Percentiles rank a stretch among this genome's conserved stretches.
phyloP scores from a whole-genome alignment of 2,113 vertebrate genomes.

The Nycticorax nycticorax region DNA sequence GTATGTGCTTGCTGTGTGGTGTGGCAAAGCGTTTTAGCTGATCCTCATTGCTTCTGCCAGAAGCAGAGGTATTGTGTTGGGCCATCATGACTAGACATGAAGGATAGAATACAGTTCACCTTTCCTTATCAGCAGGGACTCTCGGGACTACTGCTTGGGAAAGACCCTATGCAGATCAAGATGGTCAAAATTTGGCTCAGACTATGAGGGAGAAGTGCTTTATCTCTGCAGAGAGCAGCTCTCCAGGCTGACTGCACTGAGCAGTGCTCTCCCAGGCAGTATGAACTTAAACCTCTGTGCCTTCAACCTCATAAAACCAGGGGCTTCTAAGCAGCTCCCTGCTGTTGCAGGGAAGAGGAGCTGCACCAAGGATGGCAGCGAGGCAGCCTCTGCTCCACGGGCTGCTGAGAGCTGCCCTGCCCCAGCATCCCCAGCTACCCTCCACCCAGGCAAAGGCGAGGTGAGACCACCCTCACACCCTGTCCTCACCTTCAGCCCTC shows the following conservation, averaged over 20 bases:
- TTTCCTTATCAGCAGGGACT: neutral
- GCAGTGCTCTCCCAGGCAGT: neutral
- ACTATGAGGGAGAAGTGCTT: neutral
- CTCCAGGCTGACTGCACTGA: neutral
- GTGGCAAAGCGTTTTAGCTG: neutral
- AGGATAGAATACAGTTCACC: neutral
- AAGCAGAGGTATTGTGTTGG: neutral
- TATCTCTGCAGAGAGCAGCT: fast-evolving
- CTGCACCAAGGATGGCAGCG: neutral
- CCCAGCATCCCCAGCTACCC: neutral
- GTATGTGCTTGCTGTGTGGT: neutral
- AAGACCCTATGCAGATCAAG: neutral
- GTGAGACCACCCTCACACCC: neutral
- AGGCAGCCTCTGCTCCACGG: neutral
- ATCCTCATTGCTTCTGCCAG: neutral
- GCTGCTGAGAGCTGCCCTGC: neutral
- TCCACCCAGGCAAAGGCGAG: neutral
- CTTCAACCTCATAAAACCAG: neutral
- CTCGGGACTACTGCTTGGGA: neutral
- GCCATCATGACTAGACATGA: neutral
- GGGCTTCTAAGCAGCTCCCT: neutral
- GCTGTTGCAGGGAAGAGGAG: neutral
- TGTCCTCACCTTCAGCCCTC: neutral
- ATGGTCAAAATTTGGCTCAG: neutral
- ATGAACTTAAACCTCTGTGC: neutral